Percentiles rank a stretch among this genome's conserved stretches.
These are phyloP conservation scores for Mus minutoides DNA, from an alignment of 2,797 vertebrate genomes.

Conservation along the genomic window DNA sequence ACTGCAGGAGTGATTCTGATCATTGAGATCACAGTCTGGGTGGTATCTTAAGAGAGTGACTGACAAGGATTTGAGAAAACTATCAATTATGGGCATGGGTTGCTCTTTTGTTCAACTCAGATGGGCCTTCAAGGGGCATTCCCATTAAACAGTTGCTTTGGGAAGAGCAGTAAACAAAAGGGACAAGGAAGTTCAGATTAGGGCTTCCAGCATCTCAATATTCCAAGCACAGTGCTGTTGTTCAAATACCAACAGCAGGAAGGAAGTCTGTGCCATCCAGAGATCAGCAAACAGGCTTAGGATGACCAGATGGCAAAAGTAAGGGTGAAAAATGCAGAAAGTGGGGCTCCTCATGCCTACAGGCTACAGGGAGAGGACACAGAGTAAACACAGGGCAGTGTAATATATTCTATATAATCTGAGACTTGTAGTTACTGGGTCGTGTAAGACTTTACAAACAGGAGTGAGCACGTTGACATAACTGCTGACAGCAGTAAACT, in stretches of 20 bases:
- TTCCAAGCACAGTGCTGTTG: not conserved
- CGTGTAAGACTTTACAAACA: not conserved
- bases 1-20: not conserved
- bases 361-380: not conserved
- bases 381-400: not conserved
- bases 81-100: not conserved
- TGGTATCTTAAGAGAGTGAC: not conserved
- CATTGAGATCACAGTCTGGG: not conserved
- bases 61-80: not conserved
- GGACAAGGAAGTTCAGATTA: not conserved
- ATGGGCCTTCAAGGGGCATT: not conserved
- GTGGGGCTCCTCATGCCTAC: not conserved
- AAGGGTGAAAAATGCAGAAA: not conserved
- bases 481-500: not conserved
- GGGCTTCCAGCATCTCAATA: not conserved
- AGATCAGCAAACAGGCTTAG: not conserved
- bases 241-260: not conserved
- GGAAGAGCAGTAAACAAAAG: not conserved
- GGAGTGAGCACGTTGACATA: not conserved
- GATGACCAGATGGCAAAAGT: not conserved
- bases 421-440: not conserved
- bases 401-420: not conserved
- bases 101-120: conserved; percentile 7
- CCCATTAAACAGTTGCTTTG: not conserved
- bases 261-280: not conserved